Evolutionary conservation across 2,113 vertebrate genomes (phyloP), one percentile per base, ranked within the genome.

Genomic region (Junco hyemalis): DNA sequence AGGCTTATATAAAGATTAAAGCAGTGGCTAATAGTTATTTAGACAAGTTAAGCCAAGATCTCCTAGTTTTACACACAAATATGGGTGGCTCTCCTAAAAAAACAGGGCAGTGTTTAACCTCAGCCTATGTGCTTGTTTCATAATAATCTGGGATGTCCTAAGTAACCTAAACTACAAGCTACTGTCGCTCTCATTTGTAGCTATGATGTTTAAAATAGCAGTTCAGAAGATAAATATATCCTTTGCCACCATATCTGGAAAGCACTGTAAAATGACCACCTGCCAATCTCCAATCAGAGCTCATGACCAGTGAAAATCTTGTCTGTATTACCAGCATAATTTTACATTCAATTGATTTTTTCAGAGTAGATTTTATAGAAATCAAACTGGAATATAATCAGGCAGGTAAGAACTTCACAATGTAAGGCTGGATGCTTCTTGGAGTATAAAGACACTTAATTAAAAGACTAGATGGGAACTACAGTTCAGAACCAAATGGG

Each of bases 331-430:
- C 33, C 25, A 80, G 65, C 59, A 78, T 83, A 72, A 93, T 92
- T 96, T 90, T 87, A 91, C 54, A 89, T 77, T 81, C 90, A 94
- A 92, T 33, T 94, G 82, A 26, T 85, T 97, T 96, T 95, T 87
- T 45, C 80, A 91, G 93, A 90, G 79, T 13, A 86, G 66, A 85
- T 88, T 92, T 95, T 84, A 63, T 40, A 94, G 92, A 87, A 92
- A 93, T 64, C n/a, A 68, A 92, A 72, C 60, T 60, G 73, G 44
- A 87, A 65, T 82, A 74, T 40, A 86, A 84, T 53, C 35, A 77
- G 31, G 57, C 79, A 89, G 81, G 71, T 91, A 86, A 76, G 47
- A 83, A 60, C 65, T 93, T 95, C 60, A 72, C 50, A 72, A 26
- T 1, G 0, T 88, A 90, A 93, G 63, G 45, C 91, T 90, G 65